These are phyloP conservation scores for Aldabrachelys gigantea DNA, from an alignment of 2,113 vertebrate species.

Conservation along the genomic window DNA sequence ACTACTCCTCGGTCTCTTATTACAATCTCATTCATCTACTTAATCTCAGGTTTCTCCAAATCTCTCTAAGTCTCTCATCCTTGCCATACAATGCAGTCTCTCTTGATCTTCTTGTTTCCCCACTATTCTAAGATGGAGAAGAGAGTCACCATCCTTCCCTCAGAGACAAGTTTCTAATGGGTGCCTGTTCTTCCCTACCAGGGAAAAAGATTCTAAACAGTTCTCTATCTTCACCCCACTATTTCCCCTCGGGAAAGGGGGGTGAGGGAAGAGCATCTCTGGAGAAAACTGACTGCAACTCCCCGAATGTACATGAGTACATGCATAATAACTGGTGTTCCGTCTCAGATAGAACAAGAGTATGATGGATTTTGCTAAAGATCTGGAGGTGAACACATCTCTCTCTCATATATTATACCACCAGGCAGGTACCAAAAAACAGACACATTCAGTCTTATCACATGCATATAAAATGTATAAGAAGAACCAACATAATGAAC, in stretches of 20 bases:
- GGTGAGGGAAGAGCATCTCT: neutral
- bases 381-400: neutral
- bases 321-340: neutral
- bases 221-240: neutral
- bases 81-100: neutral
- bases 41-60: neutral
- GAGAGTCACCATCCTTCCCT: neutral
- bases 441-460: neutral
- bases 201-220: neutral
- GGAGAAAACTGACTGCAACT: neutral
- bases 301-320: neutral
- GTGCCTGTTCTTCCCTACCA: neutral
- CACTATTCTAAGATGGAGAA: neutral
- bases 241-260: neutral
- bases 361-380: neutral
- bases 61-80: neutral
- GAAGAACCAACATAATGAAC: rapidly evolving
- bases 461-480: neutral
- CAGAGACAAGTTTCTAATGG: neutral
- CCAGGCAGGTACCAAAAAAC: neutral
- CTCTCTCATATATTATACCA: neutral
- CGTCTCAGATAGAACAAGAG: neutral
- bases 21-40: neutral
- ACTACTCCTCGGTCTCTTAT: neutral
- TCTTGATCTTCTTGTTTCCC: neutral